Percentiles rank a stretch among this genome's conserved stretches.
These are phyloP conservation scores for Pollenia angustigena DNA, from an alignment of 2,888 invertebrate species.

Conservation along the genomic window DNA sequence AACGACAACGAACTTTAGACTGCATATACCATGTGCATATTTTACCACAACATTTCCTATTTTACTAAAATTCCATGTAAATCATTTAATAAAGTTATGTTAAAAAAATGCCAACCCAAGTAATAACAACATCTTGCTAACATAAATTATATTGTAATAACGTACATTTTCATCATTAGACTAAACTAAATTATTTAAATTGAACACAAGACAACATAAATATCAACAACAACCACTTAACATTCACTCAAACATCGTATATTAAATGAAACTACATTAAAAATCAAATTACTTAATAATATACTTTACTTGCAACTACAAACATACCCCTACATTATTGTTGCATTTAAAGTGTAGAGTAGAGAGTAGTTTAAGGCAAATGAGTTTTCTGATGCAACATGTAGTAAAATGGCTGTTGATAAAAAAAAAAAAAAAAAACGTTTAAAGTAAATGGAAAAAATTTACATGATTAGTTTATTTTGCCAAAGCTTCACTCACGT, in stretches of 20 bases:
- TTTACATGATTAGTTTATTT: slow-evolving; percentile 73
- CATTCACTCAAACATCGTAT: slow-evolving; percentile 52
- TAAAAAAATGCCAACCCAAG: background rate
- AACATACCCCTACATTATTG: background rate
- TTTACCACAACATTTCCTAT: background rate
- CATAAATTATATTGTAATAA: slow-evolving; percentile 55
- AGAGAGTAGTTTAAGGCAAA: slow-evolving; percentile 7
- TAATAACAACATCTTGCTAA: slow-evolving; percentile 60
- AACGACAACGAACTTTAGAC: background rate
- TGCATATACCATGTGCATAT: background rate
- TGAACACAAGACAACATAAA: slow-evolving; percentile 56
- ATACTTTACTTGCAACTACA: slow-evolving; percentile 40
- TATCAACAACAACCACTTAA: slow-evolving; percentile 42
- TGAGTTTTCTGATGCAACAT: slow-evolving; percentile 51
- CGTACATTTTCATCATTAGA: slow-evolving; percentile 64
- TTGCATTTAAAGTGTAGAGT: background rate
- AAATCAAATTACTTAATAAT: slow-evolving; percentile 68
- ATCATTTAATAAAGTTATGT: background rate
- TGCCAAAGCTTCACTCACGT: slow-evolving; percentile 33
- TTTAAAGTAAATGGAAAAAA: slow-evolving; percentile 70
- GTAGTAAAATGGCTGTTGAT: slow-evolving; percentile 42
- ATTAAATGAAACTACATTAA: slow-evolving; percentile 62
- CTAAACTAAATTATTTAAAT: slow-evolving; percentile 62
- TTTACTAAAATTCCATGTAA: background rate
- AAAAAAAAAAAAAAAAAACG: slow-evolving; percentile 44